Conservation (phyloP, 2,888 invertebrate species). For the Drosophila cognata region DNA sequence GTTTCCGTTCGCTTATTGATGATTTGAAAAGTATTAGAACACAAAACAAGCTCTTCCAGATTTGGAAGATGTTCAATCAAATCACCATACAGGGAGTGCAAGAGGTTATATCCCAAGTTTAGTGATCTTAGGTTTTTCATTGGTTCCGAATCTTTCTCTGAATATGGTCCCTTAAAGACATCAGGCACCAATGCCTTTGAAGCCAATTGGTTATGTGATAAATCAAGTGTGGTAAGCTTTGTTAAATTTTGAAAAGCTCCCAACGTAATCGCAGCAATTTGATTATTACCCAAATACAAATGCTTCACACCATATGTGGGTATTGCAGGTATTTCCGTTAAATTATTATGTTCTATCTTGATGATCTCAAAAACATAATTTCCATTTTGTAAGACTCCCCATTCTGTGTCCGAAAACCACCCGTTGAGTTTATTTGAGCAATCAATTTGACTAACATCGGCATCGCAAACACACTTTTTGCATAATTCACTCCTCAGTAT, state of each 20-base stretch:
- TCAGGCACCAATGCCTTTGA: conserved; percentile 87
- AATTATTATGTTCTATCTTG: conserved; percentile 79
- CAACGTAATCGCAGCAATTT: conserved; percentile 87
- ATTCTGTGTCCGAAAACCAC: conserved; percentile 86
- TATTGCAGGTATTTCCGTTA: conserved; percentile 84
- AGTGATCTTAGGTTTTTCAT: conserved; percentile 74
- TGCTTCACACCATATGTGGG: conserved; percentile 85
- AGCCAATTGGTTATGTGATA: conserved; percentile 89
- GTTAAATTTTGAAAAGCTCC: conserved; percentile 88
- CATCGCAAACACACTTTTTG: conserved; percentile 86
- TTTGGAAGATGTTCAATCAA: conserved; percentile 91
- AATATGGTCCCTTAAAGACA: conserved; percentile 87
- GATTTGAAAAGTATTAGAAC: conserved; percentile 90
- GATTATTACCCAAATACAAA: conserved; percentile 88
- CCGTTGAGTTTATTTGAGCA: conserved; percentile 85
- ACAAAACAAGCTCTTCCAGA: conserved; percentile 89
- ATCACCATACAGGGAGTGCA: conserved; percentile 90
- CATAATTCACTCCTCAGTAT: conserved; percentile 85
- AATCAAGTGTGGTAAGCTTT: conserved; percentile 88
- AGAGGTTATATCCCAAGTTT: conserved; percentile 89
- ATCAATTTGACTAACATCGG: conserved; percentile 85
- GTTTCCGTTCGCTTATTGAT: conserved; percentile 88
- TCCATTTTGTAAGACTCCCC: conserved; percentile 84
- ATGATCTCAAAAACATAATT: conserved; percentile 78
- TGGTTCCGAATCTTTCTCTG: conserved; percentile 68